These are phyloP conservation scores for Lateolabrax maculatus DNA, from an alignment of 2,797 vertebrate genomes.

Conservation along the genomic window DNA sequence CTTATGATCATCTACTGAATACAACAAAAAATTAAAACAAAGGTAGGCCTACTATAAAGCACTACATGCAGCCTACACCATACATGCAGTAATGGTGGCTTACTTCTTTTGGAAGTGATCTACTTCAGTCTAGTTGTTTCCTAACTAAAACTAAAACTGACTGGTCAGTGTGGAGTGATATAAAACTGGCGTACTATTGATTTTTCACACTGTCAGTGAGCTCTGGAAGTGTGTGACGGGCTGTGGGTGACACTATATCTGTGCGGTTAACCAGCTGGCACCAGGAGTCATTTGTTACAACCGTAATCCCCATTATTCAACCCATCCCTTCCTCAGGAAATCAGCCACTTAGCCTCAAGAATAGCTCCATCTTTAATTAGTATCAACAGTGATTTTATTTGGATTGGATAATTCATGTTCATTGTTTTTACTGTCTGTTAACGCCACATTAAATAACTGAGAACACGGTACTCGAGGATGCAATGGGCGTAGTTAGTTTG, in stretches of 20 bases:
- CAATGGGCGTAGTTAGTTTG: constrained; percentile 32
- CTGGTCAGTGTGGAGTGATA: not conserved
- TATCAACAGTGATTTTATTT: constrained; percentile 33
- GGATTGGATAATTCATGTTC: constrained; percentile 43
- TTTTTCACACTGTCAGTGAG: not conserved
- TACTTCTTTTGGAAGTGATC: not conserved
- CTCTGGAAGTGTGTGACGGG: constrained; percentile 4
- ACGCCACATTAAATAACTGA: constrained; percentile 40
- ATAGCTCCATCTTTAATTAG: constrained; percentile 40
- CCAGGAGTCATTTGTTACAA: constrained; percentile 56
- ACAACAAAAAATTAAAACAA: not conserved
- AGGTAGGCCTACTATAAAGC: not conserved
- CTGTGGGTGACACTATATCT: constrained; percentile 28
- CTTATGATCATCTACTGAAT: not conserved
- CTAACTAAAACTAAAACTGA: not conserved
- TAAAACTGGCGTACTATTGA: not conserved
- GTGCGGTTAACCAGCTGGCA: constrained; percentile 52
- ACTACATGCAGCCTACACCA: not conserved
- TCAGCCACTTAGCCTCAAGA: constrained; percentile 44
- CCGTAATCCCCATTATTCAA: constrained; percentile 31
- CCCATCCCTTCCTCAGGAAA: constrained; percentile 67
- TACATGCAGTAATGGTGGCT: not conserved
- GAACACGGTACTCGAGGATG: constrained; percentile 27
- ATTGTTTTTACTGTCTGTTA: constrained; percentile 55
- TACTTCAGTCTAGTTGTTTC: not conserved